phyloP scores from a whole-genome alignment of 2,113 vertebrate genomes.

The Onychostruthus taczanowskii region DNA sequence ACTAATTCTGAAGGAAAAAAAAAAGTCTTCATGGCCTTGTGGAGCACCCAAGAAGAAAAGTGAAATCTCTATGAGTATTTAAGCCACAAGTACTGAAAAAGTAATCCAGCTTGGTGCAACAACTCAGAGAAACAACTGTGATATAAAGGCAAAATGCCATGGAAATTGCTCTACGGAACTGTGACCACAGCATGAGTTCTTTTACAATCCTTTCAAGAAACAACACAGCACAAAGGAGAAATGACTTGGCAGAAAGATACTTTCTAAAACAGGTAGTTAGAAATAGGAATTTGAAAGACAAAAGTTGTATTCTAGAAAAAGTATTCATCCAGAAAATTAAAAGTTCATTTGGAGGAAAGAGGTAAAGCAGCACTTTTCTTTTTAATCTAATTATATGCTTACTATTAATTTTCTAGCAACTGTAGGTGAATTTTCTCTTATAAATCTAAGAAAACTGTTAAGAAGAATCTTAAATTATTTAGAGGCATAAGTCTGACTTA shows the following conservation, averaged over 20 bases:
- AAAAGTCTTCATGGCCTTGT: background rate
- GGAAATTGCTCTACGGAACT: background rate
- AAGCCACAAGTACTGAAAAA: background rate
- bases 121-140: background rate
- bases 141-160: background rate
- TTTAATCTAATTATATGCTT: background rate
- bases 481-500: background rate
- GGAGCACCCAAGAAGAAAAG: background rate
- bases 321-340: background rate
- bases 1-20: background rate
- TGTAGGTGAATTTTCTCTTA: background rate
- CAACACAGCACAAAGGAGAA: background rate
- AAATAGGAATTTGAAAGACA: background rate
- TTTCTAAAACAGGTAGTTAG: background rate
- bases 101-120: background rate
- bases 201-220: background rate
- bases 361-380: background rate
- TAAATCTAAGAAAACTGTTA: background rate
- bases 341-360: background rate
- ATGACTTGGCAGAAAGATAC: background rate
- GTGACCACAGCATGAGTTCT: background rate
- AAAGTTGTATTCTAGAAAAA: background rate
- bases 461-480: background rate
- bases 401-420: background rate
- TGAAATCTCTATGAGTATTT: background rate